Percentiles rank a stretch among this genome's conserved stretches.
phyloP scores from a whole-genome alignment of 2,888 invertebrate species.

The Drosophila prostipennis region DNA sequence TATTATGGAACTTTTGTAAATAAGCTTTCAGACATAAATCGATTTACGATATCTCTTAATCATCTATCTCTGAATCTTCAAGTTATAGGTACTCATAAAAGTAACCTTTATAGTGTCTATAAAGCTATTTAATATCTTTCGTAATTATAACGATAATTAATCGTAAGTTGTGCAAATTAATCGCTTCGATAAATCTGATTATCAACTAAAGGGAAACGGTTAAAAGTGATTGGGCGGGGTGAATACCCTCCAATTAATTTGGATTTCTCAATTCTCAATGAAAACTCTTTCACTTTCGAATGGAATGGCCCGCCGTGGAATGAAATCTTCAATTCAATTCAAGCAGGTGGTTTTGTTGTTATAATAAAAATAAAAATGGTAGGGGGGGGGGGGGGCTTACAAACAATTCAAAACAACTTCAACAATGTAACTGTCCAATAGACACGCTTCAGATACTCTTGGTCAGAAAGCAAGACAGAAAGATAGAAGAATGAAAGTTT shows the following conservation, averaged over 20 bases:
- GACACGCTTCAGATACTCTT: slow-evolving; percentile 46
- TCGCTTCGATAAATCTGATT: slow-evolving; percentile 21
- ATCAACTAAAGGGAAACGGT: slow-evolving; percentile 20
- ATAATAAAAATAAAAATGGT: neutral
- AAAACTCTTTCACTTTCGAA: slow-evolving; percentile 37
- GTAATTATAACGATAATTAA: neutral
- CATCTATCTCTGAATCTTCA: too few species aligned
- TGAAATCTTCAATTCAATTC: slow-evolving; percentile 29
- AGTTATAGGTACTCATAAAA: neutral
- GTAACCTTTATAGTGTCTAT: neutral
- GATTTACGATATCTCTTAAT: too few species aligned
- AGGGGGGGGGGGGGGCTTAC: neutral
- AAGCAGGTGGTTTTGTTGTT: slow-evolving; percentile 12
- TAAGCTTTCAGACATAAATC: too few species aligned
- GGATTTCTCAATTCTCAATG: slow-evolving; percentile 38
- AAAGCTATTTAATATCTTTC: neutral
- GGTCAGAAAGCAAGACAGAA: slow-evolving; percentile 19
- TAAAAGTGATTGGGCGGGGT: slow-evolving; percentile 16
- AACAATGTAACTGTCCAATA: slow-evolving; percentile 47
- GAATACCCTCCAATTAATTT: slow-evolving; percentile 35
- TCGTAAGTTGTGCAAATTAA: slow-evolving; percentile 27
- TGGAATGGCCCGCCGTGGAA: slow-evolving; percentile 13
- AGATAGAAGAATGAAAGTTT: slow-evolving; percentile 59
- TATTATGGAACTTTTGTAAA: too few species aligned
- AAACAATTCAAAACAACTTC: slow-evolving; percentile 10